Evolutionary conservation across 2,113 vertebrate genomes (phyloP).

Genomic region (Clinocottus analis): DNA sequence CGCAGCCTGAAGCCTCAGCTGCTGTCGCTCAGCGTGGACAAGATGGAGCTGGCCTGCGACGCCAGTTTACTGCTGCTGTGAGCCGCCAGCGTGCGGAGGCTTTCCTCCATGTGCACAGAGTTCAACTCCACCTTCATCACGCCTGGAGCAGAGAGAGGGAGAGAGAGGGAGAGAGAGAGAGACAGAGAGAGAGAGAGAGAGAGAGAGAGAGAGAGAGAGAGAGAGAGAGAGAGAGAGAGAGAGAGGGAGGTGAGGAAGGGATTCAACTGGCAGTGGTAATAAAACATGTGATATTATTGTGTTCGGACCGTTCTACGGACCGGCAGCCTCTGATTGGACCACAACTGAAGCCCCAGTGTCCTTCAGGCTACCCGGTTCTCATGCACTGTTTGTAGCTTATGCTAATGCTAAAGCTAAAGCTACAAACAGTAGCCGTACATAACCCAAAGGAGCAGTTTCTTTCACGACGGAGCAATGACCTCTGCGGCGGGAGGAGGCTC

Average conservation of each 20-base stretch:
- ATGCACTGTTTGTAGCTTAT: not conserved
- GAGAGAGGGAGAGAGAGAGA: not conserved
- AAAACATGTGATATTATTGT: not conserved
- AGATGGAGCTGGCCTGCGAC: constrained; percentile 81
- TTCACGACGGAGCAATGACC: no score
- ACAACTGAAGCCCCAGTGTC: not conserved
- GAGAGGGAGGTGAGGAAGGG: not conserved
- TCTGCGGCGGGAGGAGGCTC: no score
- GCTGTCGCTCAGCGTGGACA: constrained; percentile 76
- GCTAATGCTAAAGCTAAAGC: no score
- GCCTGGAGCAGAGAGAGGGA: constrained; percentile 70
- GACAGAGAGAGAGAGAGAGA: no score
- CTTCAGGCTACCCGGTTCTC: not conserved
- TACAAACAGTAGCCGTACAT: not conserved
- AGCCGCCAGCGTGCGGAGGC: constrained; percentile 79
- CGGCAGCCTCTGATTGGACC: not conserved
- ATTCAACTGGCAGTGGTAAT: no score
- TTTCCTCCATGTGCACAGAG: constrained; percentile 84
- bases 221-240: no score
- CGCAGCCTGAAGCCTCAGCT: constrained; percentile 50
- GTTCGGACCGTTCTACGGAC: not conserved
- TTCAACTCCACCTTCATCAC: constrained; percentile 86
- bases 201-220: no score
- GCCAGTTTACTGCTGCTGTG: constrained; percentile 84
- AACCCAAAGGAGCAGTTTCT: not conserved